Conservation (phyloP, 2,113 vertebrate species). For the Xyliphius kryptos region DNA sequence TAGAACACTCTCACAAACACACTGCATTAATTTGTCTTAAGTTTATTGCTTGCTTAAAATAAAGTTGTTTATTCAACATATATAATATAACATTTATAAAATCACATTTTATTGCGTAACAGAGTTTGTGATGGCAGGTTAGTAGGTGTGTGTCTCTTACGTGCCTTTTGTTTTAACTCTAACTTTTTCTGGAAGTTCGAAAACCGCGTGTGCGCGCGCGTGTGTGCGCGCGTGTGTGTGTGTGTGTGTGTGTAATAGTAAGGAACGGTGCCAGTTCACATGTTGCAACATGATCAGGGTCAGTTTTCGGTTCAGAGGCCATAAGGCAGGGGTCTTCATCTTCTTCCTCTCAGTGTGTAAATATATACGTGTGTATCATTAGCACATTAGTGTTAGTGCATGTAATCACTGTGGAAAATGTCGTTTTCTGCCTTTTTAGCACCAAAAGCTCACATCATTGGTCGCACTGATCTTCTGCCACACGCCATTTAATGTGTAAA, state of each 20-base stretch:
- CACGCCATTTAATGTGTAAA: background rate
- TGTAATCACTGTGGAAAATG: conserved; percentile 12
- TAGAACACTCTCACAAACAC: too few species aligned
- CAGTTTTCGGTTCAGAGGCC: conserved; percentile 2
- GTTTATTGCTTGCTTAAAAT: too few species aligned
- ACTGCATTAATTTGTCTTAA: too few species aligned
- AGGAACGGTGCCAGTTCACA: conserved; percentile 55
- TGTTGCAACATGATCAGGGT: conserved; percentile 54
- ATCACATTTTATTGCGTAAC: too few species aligned
- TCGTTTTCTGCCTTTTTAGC: conserved; percentile 7
- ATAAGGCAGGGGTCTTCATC: conserved; percentile 25
- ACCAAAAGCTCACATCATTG: background rate
- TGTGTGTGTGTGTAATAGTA: conserved; percentile 11
- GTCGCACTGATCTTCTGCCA: background rate
- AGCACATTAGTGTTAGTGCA: conserved; percentile 56
- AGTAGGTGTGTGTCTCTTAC: too few species aligned
- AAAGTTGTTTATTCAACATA: too few species aligned
- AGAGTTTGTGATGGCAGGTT: too few species aligned
- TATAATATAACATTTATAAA: too few species aligned
- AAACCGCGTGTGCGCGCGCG: conserved; percentile 19
- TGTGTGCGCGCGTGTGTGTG: conserved; percentile 14
- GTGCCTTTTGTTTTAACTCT: background rate
- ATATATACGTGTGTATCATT: conserved; percentile 67
- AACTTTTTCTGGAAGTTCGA: background rate
- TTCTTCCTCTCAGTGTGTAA: conserved; percentile 45